Percentiles rank a stretch among this genome's conserved stretches.
Conservation (phyloP, 2,113 vertebrate species). For the Pungitius pungitius region DNA sequence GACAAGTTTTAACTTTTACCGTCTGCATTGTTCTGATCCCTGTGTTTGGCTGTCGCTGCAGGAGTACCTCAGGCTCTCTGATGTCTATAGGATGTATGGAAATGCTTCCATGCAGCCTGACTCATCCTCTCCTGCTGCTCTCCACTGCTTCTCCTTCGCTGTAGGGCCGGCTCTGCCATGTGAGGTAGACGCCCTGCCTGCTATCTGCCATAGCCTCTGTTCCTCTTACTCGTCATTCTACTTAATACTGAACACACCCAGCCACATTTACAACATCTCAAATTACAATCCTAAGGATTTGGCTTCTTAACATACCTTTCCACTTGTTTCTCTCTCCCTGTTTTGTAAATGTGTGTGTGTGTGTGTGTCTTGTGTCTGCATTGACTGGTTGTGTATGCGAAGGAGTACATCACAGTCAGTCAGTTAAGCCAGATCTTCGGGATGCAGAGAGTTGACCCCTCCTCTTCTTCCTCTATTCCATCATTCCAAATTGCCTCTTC, state of each 20-base stretch:
- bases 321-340: conserved; percentile 34
- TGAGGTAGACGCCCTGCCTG: conserved; percentile 79
- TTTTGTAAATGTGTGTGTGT: conserved; percentile 7
- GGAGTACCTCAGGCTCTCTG: conserved; percentile 92
- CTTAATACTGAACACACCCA: neutral
- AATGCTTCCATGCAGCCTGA: conserved; percentile 67
- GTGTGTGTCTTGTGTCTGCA: conserved; percentile 27
- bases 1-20: neutral
- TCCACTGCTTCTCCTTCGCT: conserved; percentile 79
- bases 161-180: conserved; percentile 85
- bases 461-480: conserved; percentile 70
- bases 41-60: conserved; percentile 66
- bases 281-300: neutral
- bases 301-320: neutral
- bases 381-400: conserved; percentile 41
- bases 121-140: conserved; percentile 78
- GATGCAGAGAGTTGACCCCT: conserved; percentile 63
- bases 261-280: conserved; percentile 2
- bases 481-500: conserved; percentile 78
- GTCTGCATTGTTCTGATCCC: conserved; percentile 10
- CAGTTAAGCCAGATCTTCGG: conserved; percentile 89
- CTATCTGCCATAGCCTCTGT: conserved; percentile 18
- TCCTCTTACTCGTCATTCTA: conserved; percentile 1
- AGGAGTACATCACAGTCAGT: conserved; percentile 90
- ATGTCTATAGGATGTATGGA: conserved; percentile 90